Conservation (phyloP, 2,797 vertebrate genomes). For the Paguma larvata region DNA sequence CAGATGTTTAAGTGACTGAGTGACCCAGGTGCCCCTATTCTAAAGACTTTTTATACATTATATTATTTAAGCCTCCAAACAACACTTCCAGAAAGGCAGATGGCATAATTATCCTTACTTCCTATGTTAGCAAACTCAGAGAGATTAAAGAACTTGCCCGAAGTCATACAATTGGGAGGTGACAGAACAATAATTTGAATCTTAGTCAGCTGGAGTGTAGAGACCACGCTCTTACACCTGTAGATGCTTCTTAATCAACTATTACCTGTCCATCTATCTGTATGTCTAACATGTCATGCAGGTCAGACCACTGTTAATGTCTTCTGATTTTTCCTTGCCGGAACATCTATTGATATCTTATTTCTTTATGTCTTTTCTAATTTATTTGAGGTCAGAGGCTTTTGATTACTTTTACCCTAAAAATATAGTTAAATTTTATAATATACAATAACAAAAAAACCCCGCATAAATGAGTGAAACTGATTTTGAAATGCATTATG, state of each 20-base stretch:
- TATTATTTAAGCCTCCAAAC: background rate
- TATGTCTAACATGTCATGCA: background rate
- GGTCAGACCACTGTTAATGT: background rate
- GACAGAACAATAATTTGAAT: background rate
- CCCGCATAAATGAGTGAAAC: background rate
- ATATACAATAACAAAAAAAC: slow-evolving; percentile 8
- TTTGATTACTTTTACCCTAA: slow-evolving; percentile 25
- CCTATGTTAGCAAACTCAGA: background rate
- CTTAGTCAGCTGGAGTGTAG: background rate
- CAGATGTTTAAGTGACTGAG: too few species aligned
- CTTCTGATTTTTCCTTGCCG: background rate
- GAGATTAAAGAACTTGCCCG: background rate
- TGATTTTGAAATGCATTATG: background rate
- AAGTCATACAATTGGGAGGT: background rate
- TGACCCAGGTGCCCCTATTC: too few species aligned
- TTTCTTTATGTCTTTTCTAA: background rate
- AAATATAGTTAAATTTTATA: background rate
- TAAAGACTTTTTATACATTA: background rate
- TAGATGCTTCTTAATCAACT: background rate
- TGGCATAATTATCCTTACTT: background rate
- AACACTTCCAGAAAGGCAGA: background rate
- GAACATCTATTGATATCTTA: background rate
- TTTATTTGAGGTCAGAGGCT: background rate
- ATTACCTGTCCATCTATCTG: background rate
- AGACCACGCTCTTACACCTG: background rate